Evolutionary conservation across 1,140 invertebrate species (phyloP), one percentile per base, ranked within the genome.

Genomic region (Brachionus paranguensis): DNA sequence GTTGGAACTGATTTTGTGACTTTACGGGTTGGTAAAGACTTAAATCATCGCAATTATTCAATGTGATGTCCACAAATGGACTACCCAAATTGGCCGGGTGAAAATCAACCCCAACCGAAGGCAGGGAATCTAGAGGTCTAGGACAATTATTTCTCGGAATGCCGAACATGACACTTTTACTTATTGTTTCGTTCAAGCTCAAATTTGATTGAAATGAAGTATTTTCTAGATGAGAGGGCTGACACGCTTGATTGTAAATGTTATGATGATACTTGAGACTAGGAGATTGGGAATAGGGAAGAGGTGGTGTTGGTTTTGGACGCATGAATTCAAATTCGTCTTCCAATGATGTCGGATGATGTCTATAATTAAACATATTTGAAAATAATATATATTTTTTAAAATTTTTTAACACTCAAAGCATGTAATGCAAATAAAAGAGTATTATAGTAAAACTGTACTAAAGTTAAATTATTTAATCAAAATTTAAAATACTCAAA

Each of bases 151-250:
- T 47, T 37, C 72, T 47, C 5, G 72, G 72, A 50, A 76, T 76
- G 12, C 72, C 72, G n/a, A 76, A 76, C 72, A 76, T 76, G 47
- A 76, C 72, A 76, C 72, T 76, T 27, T 76, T 47, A 14, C 72
- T 50, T 12, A 76, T 76, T 12, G 72, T 50, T 50, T 76, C 72
- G 10, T 76, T 76, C 8, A 27, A 12, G 17, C 41, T 76, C 33
- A 74, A 17, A 43, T 74, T 74, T 50, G 17, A 50, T 29, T 76
- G 20, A 27, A 27, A 76, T 1, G 14, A 20, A 45, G 17, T 27
- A 27, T 76, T 50, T 50, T 76, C 41, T 2, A 27, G 50, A 27
- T 37, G 72, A 76, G 45, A 14, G 12, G 41, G 14, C 14, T 45
- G 70, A 45, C 43, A 29, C 5, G 27, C 47, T 50, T 47, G 72